Percentiles rank a stretch among this genome's conserved stretches.
Evolutionary conservation across 2,113 vertebrate genomes (phyloP).

Genomic region (Leucosticte australis): DNA sequence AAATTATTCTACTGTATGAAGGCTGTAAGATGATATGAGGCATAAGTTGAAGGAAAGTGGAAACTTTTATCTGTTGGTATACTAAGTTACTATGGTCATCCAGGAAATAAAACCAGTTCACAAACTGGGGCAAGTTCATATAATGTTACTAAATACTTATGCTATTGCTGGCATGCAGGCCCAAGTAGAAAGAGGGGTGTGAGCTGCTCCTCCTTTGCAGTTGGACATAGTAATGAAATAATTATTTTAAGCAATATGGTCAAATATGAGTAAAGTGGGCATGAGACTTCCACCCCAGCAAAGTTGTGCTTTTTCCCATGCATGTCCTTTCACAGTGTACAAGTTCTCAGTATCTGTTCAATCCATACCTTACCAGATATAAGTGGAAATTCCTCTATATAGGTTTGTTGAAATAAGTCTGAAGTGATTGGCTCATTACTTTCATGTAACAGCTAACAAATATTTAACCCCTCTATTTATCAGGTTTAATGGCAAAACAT

Average conservation of each 20-base stretch:
- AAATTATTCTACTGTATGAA: neutral
- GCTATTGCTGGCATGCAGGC: neutral
- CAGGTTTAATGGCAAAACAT: neutral
- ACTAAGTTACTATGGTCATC: neutral
- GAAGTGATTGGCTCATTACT: neutral
- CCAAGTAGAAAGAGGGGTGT: neutral
- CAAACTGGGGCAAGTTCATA: neutral
- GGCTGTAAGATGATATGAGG: neutral
- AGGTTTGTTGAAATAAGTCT: neutral
- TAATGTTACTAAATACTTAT: neutral
- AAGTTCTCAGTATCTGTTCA: neutral
- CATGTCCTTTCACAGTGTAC: neutral
- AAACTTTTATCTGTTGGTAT: neutral
- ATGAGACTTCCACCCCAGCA: neutral
- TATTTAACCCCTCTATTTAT: neutral
- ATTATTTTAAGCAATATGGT: neutral
- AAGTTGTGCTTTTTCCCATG: neutral
- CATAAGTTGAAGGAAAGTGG: neutral
- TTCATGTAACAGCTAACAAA: neutral
- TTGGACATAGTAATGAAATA: neutral
- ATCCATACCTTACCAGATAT: neutral
- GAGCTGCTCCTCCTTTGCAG: neutral
- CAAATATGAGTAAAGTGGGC: neutral
- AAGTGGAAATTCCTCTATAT: neutral
- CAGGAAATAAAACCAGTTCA: neutral